Base-by-base conservation (phyloP, 1,140 invertebrate genomes). In the Drosophila azteca region DNA sequence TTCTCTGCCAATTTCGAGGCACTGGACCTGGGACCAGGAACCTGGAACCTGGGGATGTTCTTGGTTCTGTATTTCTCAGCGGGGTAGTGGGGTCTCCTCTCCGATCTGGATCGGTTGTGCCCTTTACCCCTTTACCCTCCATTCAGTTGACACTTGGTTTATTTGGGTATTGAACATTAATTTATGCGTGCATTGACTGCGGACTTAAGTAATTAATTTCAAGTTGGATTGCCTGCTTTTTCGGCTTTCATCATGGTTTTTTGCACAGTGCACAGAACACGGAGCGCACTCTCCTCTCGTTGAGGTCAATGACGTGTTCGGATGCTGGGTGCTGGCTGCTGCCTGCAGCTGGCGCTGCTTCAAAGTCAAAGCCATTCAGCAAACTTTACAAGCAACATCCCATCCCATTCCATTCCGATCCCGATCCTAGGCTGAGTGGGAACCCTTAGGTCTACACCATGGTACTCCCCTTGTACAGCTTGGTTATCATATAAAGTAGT, bases 151-250 rank as follows among this genome's bases (percentile, higher is more conserved):
- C 57, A 72, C 15, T 65, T n/a, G 67, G 11, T 44, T 53, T 11
- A 46, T 17, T 50, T 29, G 35, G 43, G 39, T 39, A 11, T 5
- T 39, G 62, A 46, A 58, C 45, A 55, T 62, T 87, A 76, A 87
- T 87, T 87, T 88, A 82, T 87, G 83, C 82, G 73, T 71, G 69
- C 69, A 85, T 74, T 79, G 81, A 69, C 77, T 61, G 24, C 48
- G 46, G 57, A 73, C 57, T 52, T 45, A 15, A 46, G 80, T 62
- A 79, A 81, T 88, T 78, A 62, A 75, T 71, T 73, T 75, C 71
- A 70, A 57, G 54, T 49, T 79, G 75, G 75, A 78, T 82, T 83
- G 65, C 74, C 43, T 1, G 17, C 17, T 69, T 82, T 82, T 58
- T 58, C 24, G 45, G 15, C 5, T n/a, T 26, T 13, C 6, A 20